Conservation (phyloP, 2,113 vertebrate species). For the Carassius gibelio region DNA sequence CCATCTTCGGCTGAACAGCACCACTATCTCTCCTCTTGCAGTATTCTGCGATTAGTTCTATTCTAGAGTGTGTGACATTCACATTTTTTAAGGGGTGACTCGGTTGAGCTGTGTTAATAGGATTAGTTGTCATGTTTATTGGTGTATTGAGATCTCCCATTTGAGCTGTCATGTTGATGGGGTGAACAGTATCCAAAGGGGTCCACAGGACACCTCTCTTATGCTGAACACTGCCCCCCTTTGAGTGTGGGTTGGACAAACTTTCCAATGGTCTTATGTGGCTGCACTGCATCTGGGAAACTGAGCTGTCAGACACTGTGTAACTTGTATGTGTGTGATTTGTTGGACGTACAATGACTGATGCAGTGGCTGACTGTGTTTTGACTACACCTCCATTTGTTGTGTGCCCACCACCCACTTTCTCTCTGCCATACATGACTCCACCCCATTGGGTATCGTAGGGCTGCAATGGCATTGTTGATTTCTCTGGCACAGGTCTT, state of each 20-base stretch:
- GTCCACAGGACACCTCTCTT: slow-evolving; percentile 79
- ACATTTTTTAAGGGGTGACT: background rate
- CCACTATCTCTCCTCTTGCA: slow-evolving; percentile 66
- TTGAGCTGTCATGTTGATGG: slow-evolving; percentile 58
- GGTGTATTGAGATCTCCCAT: slow-evolving; percentile 44
- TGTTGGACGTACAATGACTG: slow-evolving; percentile 84
- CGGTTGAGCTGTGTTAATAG: background rate
- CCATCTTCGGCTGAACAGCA: slow-evolving; percentile 55
- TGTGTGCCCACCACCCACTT: slow-evolving; percentile 58
- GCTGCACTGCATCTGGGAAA: slow-evolving; percentile 33
- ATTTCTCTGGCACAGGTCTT: slow-evolving; percentile 72
- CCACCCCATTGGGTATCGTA: slow-evolving; percentile 69
- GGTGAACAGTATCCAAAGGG: slow-evolving; percentile 64
- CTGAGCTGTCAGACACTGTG: slow-evolving; percentile 39
- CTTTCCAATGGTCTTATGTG: slow-evolving; percentile 36
- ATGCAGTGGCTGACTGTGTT: slow-evolving; percentile 79
- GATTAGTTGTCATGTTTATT: slow-evolving; percentile 48
- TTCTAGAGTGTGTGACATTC: slow-evolving; percentile 3
- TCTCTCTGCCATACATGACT: slow-evolving; percentile 32
- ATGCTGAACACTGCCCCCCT: slow-evolving; percentile 72
- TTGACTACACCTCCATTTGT: slow-evolving; percentile 75
- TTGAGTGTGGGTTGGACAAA: slow-evolving; percentile 77
- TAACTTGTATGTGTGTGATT: slow-evolving; percentile 44
- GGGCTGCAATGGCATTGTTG: slow-evolving; percentile 54
- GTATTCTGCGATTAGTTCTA: slow-evolving; percentile 56